These are phyloP conservation scores for Drosophila mauritiana DNA, from an alignment of 1,140 invertebrate species.

Conservation along the genomic window DNA sequence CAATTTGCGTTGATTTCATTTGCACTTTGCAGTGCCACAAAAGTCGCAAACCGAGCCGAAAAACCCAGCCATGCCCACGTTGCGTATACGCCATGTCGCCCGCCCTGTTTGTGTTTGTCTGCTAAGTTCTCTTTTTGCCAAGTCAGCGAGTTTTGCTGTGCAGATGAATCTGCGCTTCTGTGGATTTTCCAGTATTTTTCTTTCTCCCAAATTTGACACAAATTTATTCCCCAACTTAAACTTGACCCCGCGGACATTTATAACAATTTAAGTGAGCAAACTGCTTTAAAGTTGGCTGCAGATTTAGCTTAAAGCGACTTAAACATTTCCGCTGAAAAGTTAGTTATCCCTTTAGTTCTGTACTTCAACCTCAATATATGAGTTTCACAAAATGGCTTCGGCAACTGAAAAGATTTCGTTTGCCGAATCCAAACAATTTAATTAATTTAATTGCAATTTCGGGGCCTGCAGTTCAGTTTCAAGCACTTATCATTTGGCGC, in stretches of 20 bases:
- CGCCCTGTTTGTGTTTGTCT: conserved; percentile 39
- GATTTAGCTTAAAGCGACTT: neutral
- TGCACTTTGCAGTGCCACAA: conserved; percentile 67
- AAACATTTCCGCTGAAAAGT: neutral
- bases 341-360: neutral
- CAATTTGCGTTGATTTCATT: conserved; percentile 81
- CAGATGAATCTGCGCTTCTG: conserved; percentile 12
- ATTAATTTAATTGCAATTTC: conserved; percentile 80
- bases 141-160: conserved; percentile 34
- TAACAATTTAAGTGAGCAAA: conserved; percentile 13
- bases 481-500: conserved; percentile 76
- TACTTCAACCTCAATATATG: too few species aligned
- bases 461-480: conserved; percentile 64
- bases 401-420: neutral
- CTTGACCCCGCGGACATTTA: conserved; percentile 48
- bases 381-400: too few species aligned
- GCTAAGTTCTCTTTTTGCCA: conserved; percentile 54
- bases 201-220: conserved; percentile 20
- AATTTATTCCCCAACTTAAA: conserved; percentile 42
- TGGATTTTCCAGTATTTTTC: conserved; percentile 42
- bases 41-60: conserved; percentile 7
- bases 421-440: conserved; percentile 63
- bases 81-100: conserved; percentile 61
- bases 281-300: neutral
- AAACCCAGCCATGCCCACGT: conserved; percentile 13